Evolutionary conservation across 1,140 invertebrate genomes (phyloP).

Genomic region (Habropoda laboriosa): DNA sequence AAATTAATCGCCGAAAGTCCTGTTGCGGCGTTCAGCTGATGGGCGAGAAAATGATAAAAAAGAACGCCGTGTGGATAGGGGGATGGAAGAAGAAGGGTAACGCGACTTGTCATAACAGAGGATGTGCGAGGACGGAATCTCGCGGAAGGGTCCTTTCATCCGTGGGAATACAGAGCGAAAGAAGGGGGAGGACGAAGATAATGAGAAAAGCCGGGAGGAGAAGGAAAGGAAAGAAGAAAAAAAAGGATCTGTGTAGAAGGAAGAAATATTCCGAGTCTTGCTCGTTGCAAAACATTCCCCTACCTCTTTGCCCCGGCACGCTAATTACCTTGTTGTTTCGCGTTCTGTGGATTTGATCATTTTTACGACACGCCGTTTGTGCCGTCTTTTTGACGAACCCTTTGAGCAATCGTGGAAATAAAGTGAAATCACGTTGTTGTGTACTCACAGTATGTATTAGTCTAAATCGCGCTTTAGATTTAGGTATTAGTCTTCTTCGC

Average conservation of each 20-base stretch:
- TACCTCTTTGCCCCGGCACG: not conserved
- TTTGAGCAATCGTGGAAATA: no score
- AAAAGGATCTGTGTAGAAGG: not conserved
- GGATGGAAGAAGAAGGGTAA: no score
- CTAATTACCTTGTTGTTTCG: not conserved
- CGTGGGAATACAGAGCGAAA: no score
- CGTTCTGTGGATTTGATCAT: not conserved
- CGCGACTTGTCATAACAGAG: conserved; percentile 9
- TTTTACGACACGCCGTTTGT: not conserved
- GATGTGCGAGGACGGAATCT: not conserved
- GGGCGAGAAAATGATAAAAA: not conserved
- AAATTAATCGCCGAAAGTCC: conserved; percentile 10
- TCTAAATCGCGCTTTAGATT: no score
- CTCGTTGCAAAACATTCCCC: not conserved
- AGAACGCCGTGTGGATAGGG: no score
- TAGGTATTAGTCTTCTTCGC: no score
- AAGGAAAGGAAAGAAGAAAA: not conserved
- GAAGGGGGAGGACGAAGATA: not conserved
- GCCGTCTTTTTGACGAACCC: not conserved
- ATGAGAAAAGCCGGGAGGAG: not conserved
- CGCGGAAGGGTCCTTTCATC: not conserved
- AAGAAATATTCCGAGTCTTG: not conserved
- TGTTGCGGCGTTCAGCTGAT: not conserved
- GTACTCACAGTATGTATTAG: no score
- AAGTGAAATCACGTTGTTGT: no score